Base-by-base conservation (phyloP, 1,140 invertebrate species). In the Globodera ellingtonae region DNA sequence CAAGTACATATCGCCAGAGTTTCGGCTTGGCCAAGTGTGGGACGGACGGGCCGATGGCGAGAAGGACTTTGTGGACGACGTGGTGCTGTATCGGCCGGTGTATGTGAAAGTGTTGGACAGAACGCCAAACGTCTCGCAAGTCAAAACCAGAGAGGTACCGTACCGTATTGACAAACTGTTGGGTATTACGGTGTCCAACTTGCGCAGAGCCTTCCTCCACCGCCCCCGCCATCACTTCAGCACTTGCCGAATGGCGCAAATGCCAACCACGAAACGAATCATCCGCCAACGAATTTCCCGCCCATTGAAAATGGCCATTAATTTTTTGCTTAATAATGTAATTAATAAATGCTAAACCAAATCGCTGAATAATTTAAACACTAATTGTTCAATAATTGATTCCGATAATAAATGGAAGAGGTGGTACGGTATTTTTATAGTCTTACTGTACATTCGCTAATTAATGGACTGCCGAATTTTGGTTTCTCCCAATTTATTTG, bases 11-110 rank as follows among this genome's bases (percentile, higher is more conserved):
- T 94, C 93, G 24, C 93, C 94, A 0, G 94, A 94, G 90, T 94
- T 94, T 88, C 92, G 94, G 56, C 87, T 94, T 9, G 94, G 94
- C 4, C 93, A 94, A 89, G 94, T 94, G 5, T 94, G 94, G 88
- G 94, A 94, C 89, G 87, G 87, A 24, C 69, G 84, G 8, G 67
- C 62, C 9, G 81, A 83, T 9, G 85, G 78, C n/a, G 74, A 79
- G 35, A 80, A 71, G 15, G 78, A 85, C 15, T 80, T 88, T 50
- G 84, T 79, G 47, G 86, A 89, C 69, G 86, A 89, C 59, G 81
- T 89, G 24, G 83, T 88, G 56, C 79, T 88, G 5, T 88, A 88
- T 65, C 67, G 87, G 71, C 87, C 87, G 4, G 86, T 88, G 65
- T 88, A 88, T 74, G 87, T 88, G 18, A 85, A 84, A 71, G 62